Percentiles rank a stretch among this genome's conserved stretches.
These are phyloP conservation scores for Drosophila birchii DNA, from an alignment of 2,888 invertebrate species.

Conservation along the genomic window DNA sequence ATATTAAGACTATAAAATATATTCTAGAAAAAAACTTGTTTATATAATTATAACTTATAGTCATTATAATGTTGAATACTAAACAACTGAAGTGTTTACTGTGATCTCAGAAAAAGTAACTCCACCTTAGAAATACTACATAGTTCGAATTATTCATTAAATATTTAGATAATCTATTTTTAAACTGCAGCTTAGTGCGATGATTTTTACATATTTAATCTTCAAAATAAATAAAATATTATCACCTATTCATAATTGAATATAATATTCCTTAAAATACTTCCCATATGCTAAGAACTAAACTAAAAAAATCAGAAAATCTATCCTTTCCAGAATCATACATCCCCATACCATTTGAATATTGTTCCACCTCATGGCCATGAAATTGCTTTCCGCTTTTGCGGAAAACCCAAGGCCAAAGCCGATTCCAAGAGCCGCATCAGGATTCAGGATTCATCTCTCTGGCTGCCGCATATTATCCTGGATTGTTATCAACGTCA, in stretches of 20 bases:
- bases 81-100: too few species aligned
- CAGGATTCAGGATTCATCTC: conserved; percentile 21
- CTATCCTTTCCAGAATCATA: background rate
- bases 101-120: too few species aligned
- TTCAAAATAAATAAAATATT: too few species aligned
- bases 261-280: background rate
- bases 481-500: conserved; percentile 66
- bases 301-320: conserved; percentile 35
- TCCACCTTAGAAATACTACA: too few species aligned
- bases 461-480: conserved; percentile 46
- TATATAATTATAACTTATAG: too few species aligned
- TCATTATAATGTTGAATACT: too few species aligned
- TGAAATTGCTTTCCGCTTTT: conserved; percentile 78
- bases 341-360: conserved; percentile 20
- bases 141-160: too few species aligned
- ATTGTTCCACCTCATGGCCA: conserved; percentile 74
- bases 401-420: conserved; percentile 13
- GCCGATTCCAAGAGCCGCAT: conserved; percentile 35
- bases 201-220: too few species aligned
- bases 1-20: background rate
- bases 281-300: conserved; percentile 33
- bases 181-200: too few species aligned
- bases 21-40: background rate
- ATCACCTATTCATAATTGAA: too few species aligned
- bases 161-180: too few species aligned